Evolutionary conservation across 2,797 vertebrate genomes (phyloP).

Genomic region (Cygnus olor): DNA sequence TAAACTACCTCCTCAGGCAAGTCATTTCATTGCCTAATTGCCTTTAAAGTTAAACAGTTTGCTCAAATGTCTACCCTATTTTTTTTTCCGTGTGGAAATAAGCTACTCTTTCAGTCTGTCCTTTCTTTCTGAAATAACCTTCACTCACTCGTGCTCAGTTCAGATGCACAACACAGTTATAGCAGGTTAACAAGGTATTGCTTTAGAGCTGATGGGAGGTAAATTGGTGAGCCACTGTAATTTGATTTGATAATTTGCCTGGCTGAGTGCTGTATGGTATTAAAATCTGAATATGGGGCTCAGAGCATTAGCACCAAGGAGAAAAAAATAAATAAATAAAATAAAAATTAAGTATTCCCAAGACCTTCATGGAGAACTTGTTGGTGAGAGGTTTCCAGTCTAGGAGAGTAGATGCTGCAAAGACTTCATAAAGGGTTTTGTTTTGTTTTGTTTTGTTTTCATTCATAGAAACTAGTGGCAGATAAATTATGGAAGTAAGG

Average conservation of each 20-base stretch:
- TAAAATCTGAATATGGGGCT: constrained; percentile 7
- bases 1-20: constrained; percentile 58
- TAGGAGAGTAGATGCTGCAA: not conserved
- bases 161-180: not conserved
- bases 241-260: constrained; percentile 34
- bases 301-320: not conserved
- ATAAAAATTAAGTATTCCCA: not conserved
- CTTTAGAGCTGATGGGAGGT: constrained; percentile 38
- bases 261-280: not conserved
- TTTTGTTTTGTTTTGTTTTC: not conserved
- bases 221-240: constrained; percentile 29
- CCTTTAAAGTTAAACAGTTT: constrained; percentile 62
- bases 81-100: constrained; percentile 19
- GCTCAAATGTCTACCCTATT: constrained; percentile 16
- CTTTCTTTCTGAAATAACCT: constrained; percentile 56
- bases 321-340: not conserved
- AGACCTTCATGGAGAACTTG: not conserved
- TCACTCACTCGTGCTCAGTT: constrained; percentile 3
- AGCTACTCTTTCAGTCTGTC: constrained; percentile 25
- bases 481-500: not conserved
- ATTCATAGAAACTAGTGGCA: not conserved
- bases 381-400: not conserved
- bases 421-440: not conserved
- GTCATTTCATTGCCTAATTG: constrained; percentile 56
- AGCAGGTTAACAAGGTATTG: constrained; percentile 38